Base-by-base conservation (phyloP, 30 jellyfish, hydroid and myxozoan species). In the Hydractinia symbiolongicarpus region DNA sequence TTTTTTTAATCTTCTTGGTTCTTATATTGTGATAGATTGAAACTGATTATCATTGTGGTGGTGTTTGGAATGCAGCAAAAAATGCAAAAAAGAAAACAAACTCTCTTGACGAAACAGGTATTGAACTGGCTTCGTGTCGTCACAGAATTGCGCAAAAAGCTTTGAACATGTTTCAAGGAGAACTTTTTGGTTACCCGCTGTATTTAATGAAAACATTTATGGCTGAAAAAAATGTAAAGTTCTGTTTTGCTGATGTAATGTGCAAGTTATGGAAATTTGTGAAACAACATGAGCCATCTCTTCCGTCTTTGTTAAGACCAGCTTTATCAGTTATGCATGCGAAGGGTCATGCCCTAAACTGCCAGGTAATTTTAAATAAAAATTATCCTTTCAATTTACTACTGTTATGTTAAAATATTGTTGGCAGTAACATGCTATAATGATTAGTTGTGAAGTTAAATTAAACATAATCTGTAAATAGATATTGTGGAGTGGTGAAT, bases 1-100 rank as follows among this genome's bases (percentile, higher is more conserved):
- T n/a, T n/a, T 30, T 30, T 30, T 30, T 30, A 30, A 30, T 30
- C 44, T 30, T 30, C 44, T 30, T 30, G 44, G 44, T 30, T 30
- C 44, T 30, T 30, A 30, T 30, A 58, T 58, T 58, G 19, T 16
- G 17, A 15, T 67, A 67, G 78, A 67, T 15, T 40, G 67, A 66
- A 44, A 66, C 51, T 50, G 82, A 76, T 67, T 76, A 50, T 67
- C 76, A 76, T 52, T 76, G 88, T 62, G 72, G 79, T 16, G 71
- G 79, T n/a, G 72, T 78, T 55, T 78, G 86, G 86, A 78, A 56
- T 40, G 86, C 86, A 55, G 86, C 86, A 14, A 60, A 78, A 66
- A 78, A 78, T 78, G 54, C 7, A 4, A 44, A 55, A 53, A 75
- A 75, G 50, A 81, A 67, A 54, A 50, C 69, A 15, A 53, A 60